Conservation (phyloP, 2,888 invertebrate species). For the Xylophagus ater region DNA sequence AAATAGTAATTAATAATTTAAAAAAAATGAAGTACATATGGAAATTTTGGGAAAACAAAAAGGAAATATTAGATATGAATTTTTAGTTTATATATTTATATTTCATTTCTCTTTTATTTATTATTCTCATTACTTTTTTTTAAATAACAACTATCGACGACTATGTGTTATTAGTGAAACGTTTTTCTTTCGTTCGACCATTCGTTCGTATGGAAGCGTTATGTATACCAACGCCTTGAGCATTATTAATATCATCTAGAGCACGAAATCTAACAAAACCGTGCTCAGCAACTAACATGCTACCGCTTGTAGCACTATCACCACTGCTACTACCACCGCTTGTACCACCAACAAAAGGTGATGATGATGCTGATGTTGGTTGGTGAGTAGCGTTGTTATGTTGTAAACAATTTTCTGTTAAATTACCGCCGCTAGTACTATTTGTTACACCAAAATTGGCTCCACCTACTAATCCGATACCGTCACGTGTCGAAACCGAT, state of each 20-base stretch:
- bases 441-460: conserved; percentile 17
- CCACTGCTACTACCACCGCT: conserved; percentile 35
- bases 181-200: conserved; percentile 19
- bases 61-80: too few relatives aligned
- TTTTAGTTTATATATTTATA: too few relatives aligned
- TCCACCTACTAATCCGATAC: conserved; percentile 16
- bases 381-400: conserved; percentile 37
- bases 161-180: conserved; percentile 23
- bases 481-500: conserved; percentile 5
- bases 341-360: conserved; percentile 14
- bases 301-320: conserved; percentile 46
- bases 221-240: conserved; percentile 25
- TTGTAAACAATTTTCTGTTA: conserved; percentile 12
- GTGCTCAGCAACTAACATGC: conserved; percentile 84
- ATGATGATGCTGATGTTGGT: conserved; percentile 22
- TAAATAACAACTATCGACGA: conserved; percentile 17
- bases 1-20: too few relatives aligned
- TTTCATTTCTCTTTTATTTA: too few relatives aligned
- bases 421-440: conserved; percentile 20
- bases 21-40: too few relatives aligned
- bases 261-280: conserved; percentile 79
- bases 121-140: too few relatives aligned
- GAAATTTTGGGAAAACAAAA: too few relatives aligned
- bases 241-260: conserved; percentile 42
- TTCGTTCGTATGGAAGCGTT: conserved; percentile 24